Evolutionary conservation across 2,888 invertebrate genomes (phyloP).

Genomic region (Dicyrtoma fusca): DNA sequence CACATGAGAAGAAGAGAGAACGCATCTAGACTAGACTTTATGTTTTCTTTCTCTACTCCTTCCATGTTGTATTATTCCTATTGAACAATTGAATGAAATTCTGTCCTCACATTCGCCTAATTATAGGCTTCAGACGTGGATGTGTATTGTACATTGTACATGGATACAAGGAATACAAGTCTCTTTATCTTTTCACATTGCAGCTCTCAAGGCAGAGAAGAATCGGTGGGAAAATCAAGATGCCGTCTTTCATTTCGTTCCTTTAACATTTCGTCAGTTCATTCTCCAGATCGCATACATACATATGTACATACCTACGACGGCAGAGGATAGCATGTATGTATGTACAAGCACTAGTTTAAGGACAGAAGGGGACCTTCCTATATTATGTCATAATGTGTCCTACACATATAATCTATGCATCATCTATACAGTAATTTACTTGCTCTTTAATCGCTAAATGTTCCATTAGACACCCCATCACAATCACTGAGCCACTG

Average conservation of each 20-base stretch:
- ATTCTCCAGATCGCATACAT: background rate
- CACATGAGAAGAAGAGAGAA: too few species aligned
- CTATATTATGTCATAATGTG: background rate
- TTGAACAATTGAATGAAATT: conserved; percentile 17
- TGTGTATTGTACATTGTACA: background rate
- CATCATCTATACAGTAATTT: background rate
- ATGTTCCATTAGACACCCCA: too few species aligned
- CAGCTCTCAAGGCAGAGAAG: background rate
- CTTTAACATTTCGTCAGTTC: conserved; percentile 6
- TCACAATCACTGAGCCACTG: too few species aligned
- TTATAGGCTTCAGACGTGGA: conserved; percentile 16
- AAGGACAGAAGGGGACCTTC: background rate
- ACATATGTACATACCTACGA: background rate
- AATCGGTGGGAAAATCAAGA: conserved; percentile 35
- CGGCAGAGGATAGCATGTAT: background rate
- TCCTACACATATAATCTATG: background rate
- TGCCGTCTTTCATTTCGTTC: conserved; percentile 13
- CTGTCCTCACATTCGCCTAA: conserved; percentile 32
- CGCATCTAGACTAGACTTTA: background rate
- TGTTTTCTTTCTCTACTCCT: background rate
- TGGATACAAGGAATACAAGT: too few species aligned
- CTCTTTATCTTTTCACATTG: background rate
- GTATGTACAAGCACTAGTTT: background rate
- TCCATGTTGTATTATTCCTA: conserved; percentile 1
- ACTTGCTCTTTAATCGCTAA: too few species aligned